Percentiles rank a stretch among this genome's conserved stretches.
Evolutionary conservation across 2,888 invertebrate species (phyloP).

Genomic region (Pachycephus smyrnensis): DNA sequence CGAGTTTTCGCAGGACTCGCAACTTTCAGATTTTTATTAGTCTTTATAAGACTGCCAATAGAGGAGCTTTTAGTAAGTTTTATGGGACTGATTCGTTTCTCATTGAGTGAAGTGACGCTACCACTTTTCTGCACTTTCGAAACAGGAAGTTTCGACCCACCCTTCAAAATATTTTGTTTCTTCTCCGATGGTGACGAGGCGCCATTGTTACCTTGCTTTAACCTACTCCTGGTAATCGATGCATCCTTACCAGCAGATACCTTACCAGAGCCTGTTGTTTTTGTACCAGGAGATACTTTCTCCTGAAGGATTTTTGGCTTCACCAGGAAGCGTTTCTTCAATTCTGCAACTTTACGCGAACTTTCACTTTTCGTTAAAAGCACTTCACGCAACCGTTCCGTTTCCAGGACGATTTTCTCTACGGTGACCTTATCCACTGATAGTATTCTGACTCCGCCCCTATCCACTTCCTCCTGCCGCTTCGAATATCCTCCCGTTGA

Average conservation of each 20-base stretch:
- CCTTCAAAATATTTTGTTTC: slow-evolving; percentile 13
- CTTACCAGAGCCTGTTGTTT: neutral
- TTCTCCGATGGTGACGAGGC: slow-evolving; percentile 11
- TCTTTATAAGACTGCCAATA: slow-evolving; percentile 36
- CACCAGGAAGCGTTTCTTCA: slow-evolving; percentile 28
- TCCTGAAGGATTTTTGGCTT: slow-evolving; percentile 12
- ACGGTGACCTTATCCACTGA: slow-evolving; percentile 50
- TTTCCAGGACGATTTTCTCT: slow-evolving; percentile 49
- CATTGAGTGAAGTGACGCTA: slow-evolving; percentile 21
- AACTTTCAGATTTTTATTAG: slow-evolving; percentile 19
- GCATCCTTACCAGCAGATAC: neutral
- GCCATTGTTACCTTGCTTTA: slow-evolving; percentile 4
- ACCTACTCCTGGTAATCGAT: slow-evolving; percentile 9
- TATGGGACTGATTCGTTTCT: slow-evolving; percentile 40
- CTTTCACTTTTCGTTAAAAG: slow-evolving; percentile 46
- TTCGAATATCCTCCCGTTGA: neutral
- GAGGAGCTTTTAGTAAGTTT: slow-evolving; percentile 41
- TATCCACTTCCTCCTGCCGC: neutral
- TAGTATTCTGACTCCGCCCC: slow-evolving; percentile 33
- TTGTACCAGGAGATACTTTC: slow-evolving; percentile 2
- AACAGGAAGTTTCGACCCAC: slow-evolving; percentile 29
- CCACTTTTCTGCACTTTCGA: slow-evolving; percentile 28
- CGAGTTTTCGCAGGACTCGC: slow-evolving; percentile 24
- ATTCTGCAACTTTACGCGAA: slow-evolving; percentile 34
- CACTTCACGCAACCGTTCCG: slow-evolving; percentile 41